These are phyloP conservation scores for Tyto alba DNA, from an alignment of 2,113 vertebrate genomes.

Conservation along the genomic window DNA sequence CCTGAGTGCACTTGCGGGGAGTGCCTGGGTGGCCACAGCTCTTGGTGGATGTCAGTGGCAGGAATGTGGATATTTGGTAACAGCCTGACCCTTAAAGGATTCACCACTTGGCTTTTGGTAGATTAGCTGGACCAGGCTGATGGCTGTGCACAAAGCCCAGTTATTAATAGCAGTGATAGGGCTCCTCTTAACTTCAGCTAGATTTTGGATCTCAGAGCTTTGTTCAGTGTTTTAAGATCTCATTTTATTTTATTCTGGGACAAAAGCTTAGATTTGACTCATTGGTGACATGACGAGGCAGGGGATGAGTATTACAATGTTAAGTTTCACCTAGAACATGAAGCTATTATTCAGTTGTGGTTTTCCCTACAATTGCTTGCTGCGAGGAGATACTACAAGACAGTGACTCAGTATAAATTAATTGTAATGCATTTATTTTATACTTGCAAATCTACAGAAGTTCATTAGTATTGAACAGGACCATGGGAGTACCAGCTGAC, in stretches of 20 bases:
- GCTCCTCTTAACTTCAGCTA: neutral
- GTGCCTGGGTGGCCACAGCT: neutral
- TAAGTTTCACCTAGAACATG: neutral
- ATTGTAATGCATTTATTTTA: neutral
- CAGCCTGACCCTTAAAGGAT: neutral
- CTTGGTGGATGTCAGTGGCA: neutral
- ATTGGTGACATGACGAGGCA: neutral
- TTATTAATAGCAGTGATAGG: neutral
- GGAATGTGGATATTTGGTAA: neutral
- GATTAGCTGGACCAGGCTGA: neutral
- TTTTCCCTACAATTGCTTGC: neutral
- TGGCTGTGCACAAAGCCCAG: neutral
- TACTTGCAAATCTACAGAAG: neutral
- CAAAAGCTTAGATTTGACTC: neutral
- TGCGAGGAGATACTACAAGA: neutral
- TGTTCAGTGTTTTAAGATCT: neutral
- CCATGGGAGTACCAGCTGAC: neutral
- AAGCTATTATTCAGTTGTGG: neutral
- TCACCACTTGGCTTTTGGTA: neutral
- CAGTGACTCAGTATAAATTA: neutral
- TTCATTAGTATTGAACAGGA: neutral
- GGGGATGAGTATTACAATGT: fast-evolving
- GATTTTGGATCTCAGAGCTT: neutral
- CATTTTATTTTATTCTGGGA: neutral
- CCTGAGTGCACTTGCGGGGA: neutral